A percentile compares a stretch with the other conserved stretches of the same genome.
Conservation (phyloP, 2,113 vertebrate species). For the Gymnorhina tibicen region DNA sequence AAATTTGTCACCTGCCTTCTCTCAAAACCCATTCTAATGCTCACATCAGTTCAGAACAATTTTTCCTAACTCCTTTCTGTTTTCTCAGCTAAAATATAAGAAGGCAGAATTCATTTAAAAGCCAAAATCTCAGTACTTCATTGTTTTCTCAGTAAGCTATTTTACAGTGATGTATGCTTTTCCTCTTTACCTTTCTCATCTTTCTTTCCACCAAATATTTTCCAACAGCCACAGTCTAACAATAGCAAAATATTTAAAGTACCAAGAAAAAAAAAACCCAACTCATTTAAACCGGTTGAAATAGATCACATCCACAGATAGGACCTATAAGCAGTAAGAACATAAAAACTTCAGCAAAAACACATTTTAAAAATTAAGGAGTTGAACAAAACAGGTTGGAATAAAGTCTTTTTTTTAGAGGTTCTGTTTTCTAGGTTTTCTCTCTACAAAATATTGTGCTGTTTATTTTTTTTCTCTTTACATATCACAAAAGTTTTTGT, state of each 20-base stretch:
- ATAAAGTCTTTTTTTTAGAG: background rate
- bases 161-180: constrained; percentile 5
- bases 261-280: background rate
- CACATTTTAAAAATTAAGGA: background rate
- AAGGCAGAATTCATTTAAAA: background rate
- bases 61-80: background rate
- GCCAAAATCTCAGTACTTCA: background rate
- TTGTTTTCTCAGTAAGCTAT: constrained; percentile 2
- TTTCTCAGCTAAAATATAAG: background rate
- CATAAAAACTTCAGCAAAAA: background rate
- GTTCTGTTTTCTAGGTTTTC: background rate
- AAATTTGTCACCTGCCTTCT: background rate
- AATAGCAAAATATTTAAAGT: constrained; percentile 28
- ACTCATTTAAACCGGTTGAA: background rate
- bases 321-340: background rate
- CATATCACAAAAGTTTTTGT: background rate
- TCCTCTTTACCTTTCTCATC: constrained; percentile 22
- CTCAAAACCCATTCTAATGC: background rate
- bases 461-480: background rate
- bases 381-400: background rate
- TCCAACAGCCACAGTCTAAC: background rate
- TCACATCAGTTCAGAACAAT: background rate
- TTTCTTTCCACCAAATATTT: constrained; percentile 46
- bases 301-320: background rate
- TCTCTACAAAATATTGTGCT: background rate